phyloP scores from a whole-genome alignment of 2,797 vertebrate species.

The Epinephelus malabaricus region DNA sequence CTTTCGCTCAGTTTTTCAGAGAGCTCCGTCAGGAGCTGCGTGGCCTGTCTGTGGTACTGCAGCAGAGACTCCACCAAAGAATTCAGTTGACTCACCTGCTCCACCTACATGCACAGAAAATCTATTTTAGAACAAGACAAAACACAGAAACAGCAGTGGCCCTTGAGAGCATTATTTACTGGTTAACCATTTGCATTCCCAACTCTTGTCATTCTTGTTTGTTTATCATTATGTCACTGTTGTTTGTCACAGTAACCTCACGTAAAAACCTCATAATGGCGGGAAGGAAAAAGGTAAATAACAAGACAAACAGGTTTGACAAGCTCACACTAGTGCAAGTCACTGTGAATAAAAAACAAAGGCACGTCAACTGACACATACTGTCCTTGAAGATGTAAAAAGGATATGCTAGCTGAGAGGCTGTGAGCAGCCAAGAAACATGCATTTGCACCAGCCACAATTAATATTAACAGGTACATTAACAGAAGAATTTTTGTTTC shows the following conservation, averaged over 20 bases:
- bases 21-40: slow-evolving; percentile 87
- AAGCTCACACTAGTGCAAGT: slow-evolving; percentile 35
- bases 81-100: slow-evolving; percentile 96
- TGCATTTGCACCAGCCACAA: neutral
- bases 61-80: slow-evolving; percentile 95
- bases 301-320: slow-evolving; percentile 61
- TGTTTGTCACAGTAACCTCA: neutral
- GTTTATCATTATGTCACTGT: neutral
- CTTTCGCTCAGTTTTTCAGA: slow-evolving; percentile 72
- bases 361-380: slow-evolving; percentile 23
- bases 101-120: slow-evolving; percentile 85
- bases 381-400: neutral
- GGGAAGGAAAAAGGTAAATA: slow-evolving; percentile 15
- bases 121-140: slow-evolving; percentile 15
- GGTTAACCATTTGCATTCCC: neutral
- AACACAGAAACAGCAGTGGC: neutral
- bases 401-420: neutral
- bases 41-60: slow-evolving; percentile 93
- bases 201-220: neutral
- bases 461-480: neutral
- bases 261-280: neutral
- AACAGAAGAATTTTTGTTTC: neutral
- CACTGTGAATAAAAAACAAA: slow-evolving; percentile 32
- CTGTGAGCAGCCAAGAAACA: slow-evolving; percentile 15
- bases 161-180: neutral